Conservation (phyloP, 2,797 vertebrate species). For the Hapalemur alaotrensis region DNA sequence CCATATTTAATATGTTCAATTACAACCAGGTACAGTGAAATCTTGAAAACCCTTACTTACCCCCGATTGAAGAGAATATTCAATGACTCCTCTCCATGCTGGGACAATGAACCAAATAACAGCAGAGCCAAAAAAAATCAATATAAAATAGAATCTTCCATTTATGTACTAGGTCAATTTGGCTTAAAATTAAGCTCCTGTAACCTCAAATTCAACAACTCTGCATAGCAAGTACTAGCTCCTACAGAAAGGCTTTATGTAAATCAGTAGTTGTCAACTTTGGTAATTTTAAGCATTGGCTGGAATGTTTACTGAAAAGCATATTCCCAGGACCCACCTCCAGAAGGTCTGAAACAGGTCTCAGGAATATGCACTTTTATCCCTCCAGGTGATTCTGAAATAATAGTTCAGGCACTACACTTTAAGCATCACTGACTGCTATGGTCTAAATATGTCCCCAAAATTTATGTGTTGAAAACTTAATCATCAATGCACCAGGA, state of each 20-base stretch:
- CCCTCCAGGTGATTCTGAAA: not conserved
- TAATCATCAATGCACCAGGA: not conserved
- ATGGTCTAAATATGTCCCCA: not conserved
- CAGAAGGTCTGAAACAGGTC: not conserved
- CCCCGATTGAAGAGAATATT: not conserved
- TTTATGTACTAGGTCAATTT: not conserved
- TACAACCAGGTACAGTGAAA: not conserved
- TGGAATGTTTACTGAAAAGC: not conserved
- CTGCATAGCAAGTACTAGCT: not conserved
- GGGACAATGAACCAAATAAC: not conserved
- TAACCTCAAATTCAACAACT: not conserved
- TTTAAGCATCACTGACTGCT: not conserved
- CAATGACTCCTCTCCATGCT: not conserved
- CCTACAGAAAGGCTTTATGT: not conserved
- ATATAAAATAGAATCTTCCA: not conserved
- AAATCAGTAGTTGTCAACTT: not conserved
- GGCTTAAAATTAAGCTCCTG: not conserved
- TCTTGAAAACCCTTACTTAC: not conserved
- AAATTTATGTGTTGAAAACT: not conserved
- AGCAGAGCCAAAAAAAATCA: not conserved
- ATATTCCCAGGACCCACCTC: not conserved
- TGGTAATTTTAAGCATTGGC: not conserved
- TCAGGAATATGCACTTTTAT: not conserved
- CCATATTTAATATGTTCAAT: not conserved
- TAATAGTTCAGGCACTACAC: not conserved